Evolutionary conservation across 1,140 invertebrate species (phyloP), one percentile per base, ranked within the genome.

Genomic region (Hycleus phaleratus): DNA sequence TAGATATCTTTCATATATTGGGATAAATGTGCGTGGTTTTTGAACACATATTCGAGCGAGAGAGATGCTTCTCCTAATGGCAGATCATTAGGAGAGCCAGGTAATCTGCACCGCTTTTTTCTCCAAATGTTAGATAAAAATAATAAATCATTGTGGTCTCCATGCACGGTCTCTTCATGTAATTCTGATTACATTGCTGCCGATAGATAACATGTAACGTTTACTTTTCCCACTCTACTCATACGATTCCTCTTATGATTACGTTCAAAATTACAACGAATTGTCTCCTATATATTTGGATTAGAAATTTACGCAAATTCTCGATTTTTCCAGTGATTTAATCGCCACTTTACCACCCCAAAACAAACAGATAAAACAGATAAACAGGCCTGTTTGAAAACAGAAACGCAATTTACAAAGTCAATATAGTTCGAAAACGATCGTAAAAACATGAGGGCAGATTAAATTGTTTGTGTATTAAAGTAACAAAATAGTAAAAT

Each of bases 111-210:
- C 47, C 58, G 58, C 59, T 63, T 65, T 55, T 63, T 67, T 65
- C 58, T 53, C 61, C 59, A 60, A 62, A 60, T 44, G 42, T 38
- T 47, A 64, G 65, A 67, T 67, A 67, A 67, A 67, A 67, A 67
- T 67, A 67, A 67, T 67, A 67, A 67, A 67, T 67, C 65, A 67
- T 67, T 64, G 62, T 62, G 62, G 63, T 56, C 50, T 64, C 58
- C 55, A 51, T 56, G 50, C 56, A 42, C 49, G 56, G 58, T 47
- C 53, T 61, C 58, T 59, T 66, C 64, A 63, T 66, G 61, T 54
- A 66, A 63, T 63, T 61, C 61, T 61, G 58, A 63, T 63, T 63
- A 54, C 59, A 43, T 50, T 60, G 38, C 42, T 61, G 59, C 56
- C 59, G 55, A 32, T 32, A 32, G 32, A 32, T 32, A 32, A 32